Evolutionary conservation across 2,888 invertebrate genomes (phyloP).

Genomic region (Anticlea derivata): DNA sequence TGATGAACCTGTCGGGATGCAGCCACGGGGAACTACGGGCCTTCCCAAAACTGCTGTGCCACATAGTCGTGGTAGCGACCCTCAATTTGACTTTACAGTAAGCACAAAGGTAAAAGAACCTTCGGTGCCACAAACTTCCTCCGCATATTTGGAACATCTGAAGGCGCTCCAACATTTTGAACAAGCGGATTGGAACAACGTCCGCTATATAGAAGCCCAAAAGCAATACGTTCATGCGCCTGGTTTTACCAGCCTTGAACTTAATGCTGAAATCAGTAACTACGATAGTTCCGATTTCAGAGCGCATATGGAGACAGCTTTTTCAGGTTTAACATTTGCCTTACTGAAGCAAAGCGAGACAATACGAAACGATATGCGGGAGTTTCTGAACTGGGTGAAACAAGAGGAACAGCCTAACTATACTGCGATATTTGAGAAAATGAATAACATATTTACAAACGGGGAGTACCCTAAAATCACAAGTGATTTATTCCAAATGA

Average conservation of each 20-base stretch:
- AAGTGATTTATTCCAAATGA: not conserved
- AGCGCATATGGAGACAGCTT: not conserved
- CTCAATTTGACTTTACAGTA: not conserved
- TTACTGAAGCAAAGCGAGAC: not conserved
- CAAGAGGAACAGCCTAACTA: not conserved
- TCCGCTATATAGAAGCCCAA: not conserved
- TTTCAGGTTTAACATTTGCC: not conserved
- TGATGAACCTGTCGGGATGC: not conserved
- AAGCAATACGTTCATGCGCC: slow-evolving; percentile 1
- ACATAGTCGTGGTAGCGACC: not conserved
- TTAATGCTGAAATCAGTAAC: not conserved
- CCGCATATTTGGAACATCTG: not conserved
- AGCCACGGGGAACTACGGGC: not conserved
- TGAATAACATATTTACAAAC: not conserved
- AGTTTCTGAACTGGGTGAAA: not conserved
- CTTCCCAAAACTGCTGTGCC: not conserved
- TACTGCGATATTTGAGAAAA: not conserved
- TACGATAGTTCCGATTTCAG: not conserved
- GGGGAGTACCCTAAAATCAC: not conserved
- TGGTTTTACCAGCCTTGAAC: not conserved
- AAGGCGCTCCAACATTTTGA: not conserved
- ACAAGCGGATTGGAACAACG: not conserved
- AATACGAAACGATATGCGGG: not conserved
- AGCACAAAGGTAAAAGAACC: slow-evolving; percentile 1
- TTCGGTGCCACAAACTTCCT: not conserved